Base-by-base conservation (phyloP, 2,113 vertebrate species). In the Pyxicephalus adspersus region DNA sequence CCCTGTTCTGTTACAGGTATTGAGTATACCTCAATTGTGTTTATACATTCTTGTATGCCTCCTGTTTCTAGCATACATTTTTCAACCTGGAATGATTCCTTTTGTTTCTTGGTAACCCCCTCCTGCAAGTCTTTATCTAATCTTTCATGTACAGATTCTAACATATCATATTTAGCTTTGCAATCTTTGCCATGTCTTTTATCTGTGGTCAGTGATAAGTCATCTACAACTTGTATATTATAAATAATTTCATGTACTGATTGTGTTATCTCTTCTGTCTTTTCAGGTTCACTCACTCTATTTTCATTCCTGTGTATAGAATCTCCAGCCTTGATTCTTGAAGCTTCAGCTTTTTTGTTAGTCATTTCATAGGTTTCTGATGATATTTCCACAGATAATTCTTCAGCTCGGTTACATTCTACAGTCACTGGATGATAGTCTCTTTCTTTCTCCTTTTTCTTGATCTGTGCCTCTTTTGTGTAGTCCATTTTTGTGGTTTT, bases 231-330 rank as follows among this genome's bases (percentile, higher is more conserved):
- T 17, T 26, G 25, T 28, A 67, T 16, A 34, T 34, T n/a, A 18
- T 23, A 22, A 9, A 78, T 22, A 25, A 26, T 66, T 52, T 78
- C 76, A 67, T 25, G 63, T 57, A 34, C 29, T 3, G 15, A 17
- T 55, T 51, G 31, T 57, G 20, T 25, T 11, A 50, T 61, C 20
- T 65, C 13, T 61, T 16, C 61, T 54, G 38, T 20, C 13, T 3
- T 74, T 58, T 74, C 54, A 74, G n/a, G 54, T 74, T 74, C 71
- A 74, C 71, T 74, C 71, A 77, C 60, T 28, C 25, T 77, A 54
- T 51, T 64, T 51, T 52, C 61, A 20, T 1, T 29, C 54, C 19
- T 65, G 19, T 64, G 16, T 19, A 16, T 64, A 45, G 25, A n/a
- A 38, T 54, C 5, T 23, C 6, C 38, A 61, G 34, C 38, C 31